Base-by-base conservation (phyloP, 2,888 invertebrate genomes). In the Pycnomerus fuliginosus region DNA sequence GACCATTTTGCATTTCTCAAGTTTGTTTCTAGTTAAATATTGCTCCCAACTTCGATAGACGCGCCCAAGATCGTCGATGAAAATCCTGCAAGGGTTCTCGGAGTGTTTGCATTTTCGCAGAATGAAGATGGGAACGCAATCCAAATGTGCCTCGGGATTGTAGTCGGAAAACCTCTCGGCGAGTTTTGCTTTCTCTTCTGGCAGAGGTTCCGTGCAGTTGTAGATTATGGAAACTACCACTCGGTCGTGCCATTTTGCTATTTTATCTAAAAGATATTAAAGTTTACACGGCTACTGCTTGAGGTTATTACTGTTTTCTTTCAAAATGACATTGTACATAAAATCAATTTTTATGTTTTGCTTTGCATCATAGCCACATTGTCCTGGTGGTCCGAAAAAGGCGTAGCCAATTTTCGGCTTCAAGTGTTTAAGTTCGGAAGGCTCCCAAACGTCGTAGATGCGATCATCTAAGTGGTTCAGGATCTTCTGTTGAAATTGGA, bases 321-420 rank as follows among this genome's bases (percentile, higher is more conserved):
- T 50, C 3, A 56, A 29, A 17, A 71, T 64, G 27, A 49, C 43
- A 27, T 62, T 33, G 38, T 51, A 67, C 4, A 68, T 30, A 13
- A 38, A 39, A 2, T 62, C 50, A 5, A 67, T 61, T 35, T 51
- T 44, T 38, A 56, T 55, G 8, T 55, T 48, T 25, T 61, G 53
- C 37, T 64, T 61, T 16, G 55, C 20, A 12, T 55, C 50, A 45
- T 69, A 67, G n/a, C n/a, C n/a, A 7, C 76, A 77, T 11, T 71
- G 71, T 61, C 74, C 76, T 27, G 80, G 80, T 31, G 75, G 71
- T 2, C 80, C 80, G 65, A 71, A 78, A 32, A 79, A 64, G 7
- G 78, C 78, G 68, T 75, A 80, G 15, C 76, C 78, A 45, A 80
- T 73, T 67, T 80, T 80, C 54, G 76, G 71, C 27, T 77, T 65